Percentiles rank a stretch among this genome's conserved stretches.
Evolutionary conservation across 2,888 invertebrate species (phyloP).

Genomic region (Diloba caeruleocephala): DNA sequence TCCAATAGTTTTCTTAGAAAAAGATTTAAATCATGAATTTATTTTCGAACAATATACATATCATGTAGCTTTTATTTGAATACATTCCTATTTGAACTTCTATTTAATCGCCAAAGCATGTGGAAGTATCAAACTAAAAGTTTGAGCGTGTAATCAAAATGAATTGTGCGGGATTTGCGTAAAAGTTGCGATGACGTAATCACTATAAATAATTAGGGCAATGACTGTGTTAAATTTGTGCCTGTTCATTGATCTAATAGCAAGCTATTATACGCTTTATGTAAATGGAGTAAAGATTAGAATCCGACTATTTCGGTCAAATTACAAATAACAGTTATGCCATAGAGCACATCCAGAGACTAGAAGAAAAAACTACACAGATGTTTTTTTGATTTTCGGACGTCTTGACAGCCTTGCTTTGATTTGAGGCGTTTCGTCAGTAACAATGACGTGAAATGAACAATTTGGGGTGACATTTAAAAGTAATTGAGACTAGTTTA

Average conservation of each 20-base stretch:
- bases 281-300: constrained; percentile 26
- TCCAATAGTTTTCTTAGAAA: too few relatives aligned
- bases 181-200: constrained; percentile 41
- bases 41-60: neutral
- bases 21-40: neutral
- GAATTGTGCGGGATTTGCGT: constrained; percentile 21
- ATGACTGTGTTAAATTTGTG: constrained; percentile 42
- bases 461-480: constrained; percentile 14
- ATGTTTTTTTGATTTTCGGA: constrained; percentile 13
- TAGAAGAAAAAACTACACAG: constrained; percentile 20
- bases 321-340: constrained; percentile 7
- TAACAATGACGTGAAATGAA: constrained; percentile 24
- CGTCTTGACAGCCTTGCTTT: constrained; percentile 25
- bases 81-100: neutral
- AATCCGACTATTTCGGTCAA: constrained; percentile 15
- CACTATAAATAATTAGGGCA: constrained; percentile 51
- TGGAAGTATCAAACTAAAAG: neutral
- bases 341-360: constrained; percentile 21
- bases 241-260: constrained; percentile 28
- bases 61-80: too few relatives aligned
- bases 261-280: constrained; percentile 26
- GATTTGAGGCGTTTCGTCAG: constrained; percentile 36
- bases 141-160: constrained; percentile 20
- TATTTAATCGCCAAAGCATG: neutral
- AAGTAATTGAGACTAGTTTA: constrained; percentile 7